Percentiles rank a stretch among this genome's conserved stretches.
These are phyloP conservation scores for Prietella phreatophila DNA, from an alignment of 2,113 vertebrate species.

Conservation along the genomic window DNA sequence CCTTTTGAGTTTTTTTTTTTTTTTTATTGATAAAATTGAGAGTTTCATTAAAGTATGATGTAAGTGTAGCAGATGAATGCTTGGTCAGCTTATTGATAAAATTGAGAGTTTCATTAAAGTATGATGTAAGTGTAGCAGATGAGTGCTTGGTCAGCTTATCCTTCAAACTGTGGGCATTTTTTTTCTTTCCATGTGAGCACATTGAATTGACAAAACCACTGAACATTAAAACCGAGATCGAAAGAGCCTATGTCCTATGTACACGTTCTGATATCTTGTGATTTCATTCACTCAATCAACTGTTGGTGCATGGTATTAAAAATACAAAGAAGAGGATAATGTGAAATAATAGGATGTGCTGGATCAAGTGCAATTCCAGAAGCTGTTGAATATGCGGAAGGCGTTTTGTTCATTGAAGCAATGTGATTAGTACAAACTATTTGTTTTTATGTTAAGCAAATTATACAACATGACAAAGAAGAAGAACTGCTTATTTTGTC, in stretches of 20 bases:
- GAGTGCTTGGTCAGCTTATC: neutral
- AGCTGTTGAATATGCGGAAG: neutral
- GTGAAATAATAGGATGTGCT: neutral
- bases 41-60: neutral
- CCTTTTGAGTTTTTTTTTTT: no score
- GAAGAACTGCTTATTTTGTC: no score
- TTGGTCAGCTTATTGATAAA: neutral
- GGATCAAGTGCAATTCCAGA: neutral
- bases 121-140: neutral
- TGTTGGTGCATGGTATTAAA: no score
- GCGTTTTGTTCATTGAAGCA: neutral
- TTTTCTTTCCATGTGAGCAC: no score
- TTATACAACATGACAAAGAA: neutral
- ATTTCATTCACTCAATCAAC: no score
- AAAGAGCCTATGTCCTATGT: neutral
- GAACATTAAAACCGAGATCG: no score
- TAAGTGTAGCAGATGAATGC: neutral
- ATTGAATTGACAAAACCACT: no score
- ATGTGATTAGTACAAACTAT: no score
- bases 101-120: neutral
- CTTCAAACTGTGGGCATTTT: neutral
- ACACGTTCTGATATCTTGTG: neutral
- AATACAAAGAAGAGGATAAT: no score
- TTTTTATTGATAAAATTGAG: neutral
- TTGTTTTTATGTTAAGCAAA: no score